Base-by-base conservation (phyloP, 2,888 invertebrate species). In the Clostera curtula region DNA sequence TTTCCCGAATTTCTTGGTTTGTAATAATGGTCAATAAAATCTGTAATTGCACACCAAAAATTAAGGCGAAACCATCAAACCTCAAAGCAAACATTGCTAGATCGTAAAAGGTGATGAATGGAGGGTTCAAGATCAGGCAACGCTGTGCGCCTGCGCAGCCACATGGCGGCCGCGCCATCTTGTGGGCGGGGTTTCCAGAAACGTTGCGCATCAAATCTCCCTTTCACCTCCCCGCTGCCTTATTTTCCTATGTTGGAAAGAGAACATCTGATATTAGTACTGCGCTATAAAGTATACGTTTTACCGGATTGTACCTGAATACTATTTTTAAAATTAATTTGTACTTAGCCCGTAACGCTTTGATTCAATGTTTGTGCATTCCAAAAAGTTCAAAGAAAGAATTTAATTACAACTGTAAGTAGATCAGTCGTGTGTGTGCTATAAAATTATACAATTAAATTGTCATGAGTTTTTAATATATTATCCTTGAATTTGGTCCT, bases 91-190 rank as follows among this genome's bases (percentile, higher is more conserved):
- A 66, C 57, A 63, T 54, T 29, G 52, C 49, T 49, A 53, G 53
- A 50, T 74, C 74, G 71, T 76, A 73, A 76, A 77, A 54, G 49
- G 69, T 72, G 71, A 75, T 75, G 73, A 75, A 77, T 75, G 71
- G 70, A 71, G 59, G 66, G 69, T 73, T 73, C 74, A 74, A 73
- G 68, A 74, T 60, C 74, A 72, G 56, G 48, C 63, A 62, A 53
- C 48, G 54, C 41, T 56, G 55, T 41, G 46, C 56, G 57, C 62
- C 66, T 34, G 49, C 47, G 50, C 43, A 6, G 33, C 25, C 29
- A 40, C 31, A 23, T 25, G 21, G 25, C 27, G 29, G 27, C 41
- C 37, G 54, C 76, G 79, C 79, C 79, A 79, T 79, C 40, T 79
- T 77, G 73, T 68, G 44, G 79, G 79, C 72, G 79, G 73, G 40